Conservation (phyloP, 2,113 vertebrate genomes). For the Clarias batrachus region DNA sequence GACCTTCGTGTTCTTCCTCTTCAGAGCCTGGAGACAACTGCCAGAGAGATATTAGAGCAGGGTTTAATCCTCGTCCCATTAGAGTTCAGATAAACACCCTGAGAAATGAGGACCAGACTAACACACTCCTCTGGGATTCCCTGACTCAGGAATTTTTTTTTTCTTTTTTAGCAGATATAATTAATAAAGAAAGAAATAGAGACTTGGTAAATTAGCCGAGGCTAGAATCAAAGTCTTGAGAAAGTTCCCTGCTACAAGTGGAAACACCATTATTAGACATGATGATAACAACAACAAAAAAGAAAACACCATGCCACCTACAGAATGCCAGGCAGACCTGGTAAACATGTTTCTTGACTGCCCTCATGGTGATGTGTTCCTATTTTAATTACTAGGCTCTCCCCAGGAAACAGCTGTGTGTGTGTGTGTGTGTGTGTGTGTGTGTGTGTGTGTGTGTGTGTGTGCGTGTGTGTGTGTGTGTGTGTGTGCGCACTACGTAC, state of each 20-base stretch:
- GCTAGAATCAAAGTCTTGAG: conserved; percentile 27
- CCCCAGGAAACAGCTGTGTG: conserved; percentile 50
- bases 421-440: neutral
- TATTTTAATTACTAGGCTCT: conserved; percentile 65
- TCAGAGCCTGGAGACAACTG: conserved; percentile 86
- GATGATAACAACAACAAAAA: conserved; percentile 57
- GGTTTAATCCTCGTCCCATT: neutral
- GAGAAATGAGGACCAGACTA: neutral
- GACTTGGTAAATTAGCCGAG: conserved; percentile 5
- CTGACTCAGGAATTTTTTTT: neutral
- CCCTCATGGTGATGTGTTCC: conserved; percentile 60
- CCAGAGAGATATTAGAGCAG: neutral
- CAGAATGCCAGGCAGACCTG: conserved; percentile 65
- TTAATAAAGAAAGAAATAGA: neutral
- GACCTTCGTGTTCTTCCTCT: conserved; percentile 81
- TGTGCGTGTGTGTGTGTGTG: conserved; percentile 65
- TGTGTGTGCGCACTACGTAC: conserved; percentile 66
- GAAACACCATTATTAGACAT: conserved; percentile 67
- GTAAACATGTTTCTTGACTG: conserved; percentile 54
- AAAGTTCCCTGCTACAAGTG: conserved; percentile 54
- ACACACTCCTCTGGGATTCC: neutral
- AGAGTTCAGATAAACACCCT: neutral
- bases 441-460: conserved; percentile 55
- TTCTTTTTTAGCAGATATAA: no score
- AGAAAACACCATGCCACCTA: conserved; percentile 60